phyloP scores from a whole-genome alignment of 2,888 invertebrate species.

The Xylocampa areola region DNA sequence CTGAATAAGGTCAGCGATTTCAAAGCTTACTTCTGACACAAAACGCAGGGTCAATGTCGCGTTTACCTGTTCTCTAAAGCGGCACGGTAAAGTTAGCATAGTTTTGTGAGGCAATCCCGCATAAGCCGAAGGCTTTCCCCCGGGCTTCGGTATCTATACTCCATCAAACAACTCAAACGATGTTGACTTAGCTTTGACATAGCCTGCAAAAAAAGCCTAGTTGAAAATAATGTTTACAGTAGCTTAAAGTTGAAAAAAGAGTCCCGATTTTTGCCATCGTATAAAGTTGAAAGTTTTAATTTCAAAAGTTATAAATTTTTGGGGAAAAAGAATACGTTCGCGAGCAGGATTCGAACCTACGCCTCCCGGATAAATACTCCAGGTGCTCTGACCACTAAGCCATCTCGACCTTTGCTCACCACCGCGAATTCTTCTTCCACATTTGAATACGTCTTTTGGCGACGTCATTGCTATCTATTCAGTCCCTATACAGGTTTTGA shows the following conservation, averaged over 20 bases:
- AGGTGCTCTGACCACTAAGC: too few species aligned
- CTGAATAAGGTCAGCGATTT: not conserved
- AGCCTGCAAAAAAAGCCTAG: constrained; percentile 23
- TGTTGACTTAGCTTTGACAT: constrained; percentile 42
- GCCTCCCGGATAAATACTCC: too few species aligned
- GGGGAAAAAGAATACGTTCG: too few species aligned
- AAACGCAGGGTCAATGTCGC: not conserved
- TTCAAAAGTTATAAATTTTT: too few species aligned
- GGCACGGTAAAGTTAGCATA: constrained; percentile 14
- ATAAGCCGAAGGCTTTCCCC: constrained; percentile 29
- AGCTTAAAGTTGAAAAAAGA: constrained; percentile 15
- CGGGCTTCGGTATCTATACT: constrained; percentile 37
- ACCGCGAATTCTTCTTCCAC: too few species aligned
- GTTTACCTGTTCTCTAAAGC: constrained; percentile 12
- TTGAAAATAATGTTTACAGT: constrained; percentile 43
- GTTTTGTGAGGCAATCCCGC: constrained; percentile 29
- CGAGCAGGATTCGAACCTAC: too few species aligned
- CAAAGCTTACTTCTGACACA: too few species aligned
- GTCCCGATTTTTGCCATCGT: constrained; percentile 14
- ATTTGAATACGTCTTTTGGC: too few species aligned
- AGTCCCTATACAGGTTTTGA: too few species aligned
- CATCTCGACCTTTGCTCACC: too few species aligned
- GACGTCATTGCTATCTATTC: too few species aligned
- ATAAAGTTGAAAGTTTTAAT: not conserved
- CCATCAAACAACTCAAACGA: constrained; percentile 47